Conservation (phyloP, 2,797 vertebrate species). For the Protonibea diacanthus region DNA sequence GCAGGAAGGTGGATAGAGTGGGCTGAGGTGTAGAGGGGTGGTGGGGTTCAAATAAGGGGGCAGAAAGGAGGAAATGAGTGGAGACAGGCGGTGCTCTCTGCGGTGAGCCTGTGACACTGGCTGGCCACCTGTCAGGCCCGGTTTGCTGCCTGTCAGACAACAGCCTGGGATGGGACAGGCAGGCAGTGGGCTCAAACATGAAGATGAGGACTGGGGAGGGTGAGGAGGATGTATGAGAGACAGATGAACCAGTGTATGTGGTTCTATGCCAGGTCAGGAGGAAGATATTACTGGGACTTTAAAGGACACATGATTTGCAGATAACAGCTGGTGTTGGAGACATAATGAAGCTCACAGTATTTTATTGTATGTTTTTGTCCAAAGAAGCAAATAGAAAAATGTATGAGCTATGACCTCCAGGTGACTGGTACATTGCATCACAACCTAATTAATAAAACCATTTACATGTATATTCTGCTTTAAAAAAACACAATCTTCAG, state of each 20-base stretch:
- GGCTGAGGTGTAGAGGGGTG: constrained; percentile 34
- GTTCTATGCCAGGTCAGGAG: constrained; percentile 49
- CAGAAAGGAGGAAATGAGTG: constrained; percentile 76
- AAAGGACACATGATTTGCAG: constrained; percentile 10
- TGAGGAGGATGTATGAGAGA: constrained; percentile 9
- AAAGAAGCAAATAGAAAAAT: background rate
- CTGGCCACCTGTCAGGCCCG: constrained; percentile 75
- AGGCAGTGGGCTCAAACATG: constrained; percentile 40
- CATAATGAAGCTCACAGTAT: constrained; percentile 21
- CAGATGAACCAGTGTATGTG: constrained; percentile 41
- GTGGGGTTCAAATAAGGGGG: constrained; percentile 65
- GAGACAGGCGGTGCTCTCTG: constrained; percentile 78
- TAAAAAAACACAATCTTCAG: no score
- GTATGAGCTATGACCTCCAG: background rate
- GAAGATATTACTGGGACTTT: constrained; percentile 18
- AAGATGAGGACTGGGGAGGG: constrained; percentile 13
- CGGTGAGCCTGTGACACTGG: constrained; percentile 76
- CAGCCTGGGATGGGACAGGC: constrained; percentile 54
- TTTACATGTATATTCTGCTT: background rate
- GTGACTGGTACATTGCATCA: background rate
- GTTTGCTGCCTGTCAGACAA: constrained; percentile 78
- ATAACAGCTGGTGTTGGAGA: constrained; percentile 21
- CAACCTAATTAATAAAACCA: background rate
- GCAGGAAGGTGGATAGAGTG: constrained; percentile 48
- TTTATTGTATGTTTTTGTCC: constrained; percentile 4